phyloP scores from a whole-genome alignment of 1,140 invertebrate genomes.

The Dendrolimus punctatus region DNA sequence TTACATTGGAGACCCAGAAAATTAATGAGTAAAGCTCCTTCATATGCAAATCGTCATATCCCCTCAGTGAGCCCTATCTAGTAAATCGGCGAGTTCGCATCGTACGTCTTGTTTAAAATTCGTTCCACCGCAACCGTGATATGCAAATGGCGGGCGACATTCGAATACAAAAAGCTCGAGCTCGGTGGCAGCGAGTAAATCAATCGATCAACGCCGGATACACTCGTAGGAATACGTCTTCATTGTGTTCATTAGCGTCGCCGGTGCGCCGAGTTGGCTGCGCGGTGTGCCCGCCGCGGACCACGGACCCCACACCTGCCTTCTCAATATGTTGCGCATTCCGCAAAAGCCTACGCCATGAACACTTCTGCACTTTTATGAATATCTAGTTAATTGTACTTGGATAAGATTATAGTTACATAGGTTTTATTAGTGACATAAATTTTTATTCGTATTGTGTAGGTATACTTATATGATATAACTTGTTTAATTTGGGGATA shows the following conservation, averaged over 20 bases:
- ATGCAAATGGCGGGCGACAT: conserved; percentile 63
- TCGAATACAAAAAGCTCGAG: conserved; percentile 68
- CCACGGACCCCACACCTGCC: conserved; percentile 49
- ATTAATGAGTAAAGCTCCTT: conserved; percentile 29
- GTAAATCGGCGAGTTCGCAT: conserved; percentile 32
- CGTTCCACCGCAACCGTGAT: conserved; percentile 39
- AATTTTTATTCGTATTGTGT: too few relatives aligned
- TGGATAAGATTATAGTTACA: neutral
- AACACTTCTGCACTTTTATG: conserved; percentile 22
- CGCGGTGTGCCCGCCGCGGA: conserved; percentile 12
- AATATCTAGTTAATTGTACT: neutral
- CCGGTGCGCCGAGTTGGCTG: conserved; percentile 13
- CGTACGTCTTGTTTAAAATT: conserved; percentile 51
- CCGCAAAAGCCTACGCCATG: conserved; percentile 29
- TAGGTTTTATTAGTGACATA: too few relatives aligned
- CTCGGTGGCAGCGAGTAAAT: conserved; percentile 67
- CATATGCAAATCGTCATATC: conserved; percentile 38
- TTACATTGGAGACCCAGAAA: conserved; percentile 13
- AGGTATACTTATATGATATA: too few relatives aligned
- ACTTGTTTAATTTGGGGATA: too few relatives aligned
- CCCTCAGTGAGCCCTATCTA: conserved; percentile 32
- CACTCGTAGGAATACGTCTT: conserved; percentile 61
- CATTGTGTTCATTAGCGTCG: conserved; percentile 69
- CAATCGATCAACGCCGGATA: conserved; percentile 70
- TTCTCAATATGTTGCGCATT: conserved; percentile 47